Conservation (phyloP, 2,888 invertebrate species). For the Andrena flavipes region DNA sequence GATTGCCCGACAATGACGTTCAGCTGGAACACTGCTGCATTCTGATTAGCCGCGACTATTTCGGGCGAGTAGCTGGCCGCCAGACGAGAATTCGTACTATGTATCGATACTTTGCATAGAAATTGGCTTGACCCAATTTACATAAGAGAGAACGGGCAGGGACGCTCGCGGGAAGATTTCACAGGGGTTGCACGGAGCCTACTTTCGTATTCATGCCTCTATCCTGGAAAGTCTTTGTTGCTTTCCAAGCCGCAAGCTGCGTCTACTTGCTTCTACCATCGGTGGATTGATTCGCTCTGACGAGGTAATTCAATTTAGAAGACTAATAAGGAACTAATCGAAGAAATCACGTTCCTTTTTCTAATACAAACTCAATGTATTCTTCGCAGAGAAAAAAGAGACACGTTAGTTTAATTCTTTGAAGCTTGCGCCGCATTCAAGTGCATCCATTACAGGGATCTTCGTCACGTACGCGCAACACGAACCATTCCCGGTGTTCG, state of each 20-base stretch:
- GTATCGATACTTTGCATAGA: slow-evolving; percentile 45
- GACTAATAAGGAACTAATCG: no score
- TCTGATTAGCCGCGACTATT: slow-evolving; percentile 44
- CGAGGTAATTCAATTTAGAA: no score
- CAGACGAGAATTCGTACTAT: slow-evolving; percentile 7
- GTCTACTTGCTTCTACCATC: background rate
- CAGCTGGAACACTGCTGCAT: slow-evolving; percentile 1
- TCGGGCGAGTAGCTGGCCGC: slow-evolving; percentile 19
- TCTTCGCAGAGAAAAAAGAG: no score
- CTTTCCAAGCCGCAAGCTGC: background rate
- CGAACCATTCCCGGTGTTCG: background rate
- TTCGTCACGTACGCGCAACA: background rate
- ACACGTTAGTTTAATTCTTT: no score
- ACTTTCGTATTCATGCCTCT: slow-evolving; percentile 16
- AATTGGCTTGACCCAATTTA: slow-evolving; percentile 48
- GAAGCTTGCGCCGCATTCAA: no score
- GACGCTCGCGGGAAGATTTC: slow-evolving; percentile 14
- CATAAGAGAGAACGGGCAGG: slow-evolving; percentile 8
- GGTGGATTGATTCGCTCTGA: background rate
- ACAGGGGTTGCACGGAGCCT: background rate
- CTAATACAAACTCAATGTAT: no score
- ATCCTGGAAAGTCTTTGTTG: background rate
- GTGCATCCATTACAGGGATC: no score
- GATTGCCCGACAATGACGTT: slow-evolving; percentile 13
- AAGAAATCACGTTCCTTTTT: no score